Base-by-base conservation (phyloP, 2,797 vertebrate genomes). In the Crocodylus rhombifer region DNA sequence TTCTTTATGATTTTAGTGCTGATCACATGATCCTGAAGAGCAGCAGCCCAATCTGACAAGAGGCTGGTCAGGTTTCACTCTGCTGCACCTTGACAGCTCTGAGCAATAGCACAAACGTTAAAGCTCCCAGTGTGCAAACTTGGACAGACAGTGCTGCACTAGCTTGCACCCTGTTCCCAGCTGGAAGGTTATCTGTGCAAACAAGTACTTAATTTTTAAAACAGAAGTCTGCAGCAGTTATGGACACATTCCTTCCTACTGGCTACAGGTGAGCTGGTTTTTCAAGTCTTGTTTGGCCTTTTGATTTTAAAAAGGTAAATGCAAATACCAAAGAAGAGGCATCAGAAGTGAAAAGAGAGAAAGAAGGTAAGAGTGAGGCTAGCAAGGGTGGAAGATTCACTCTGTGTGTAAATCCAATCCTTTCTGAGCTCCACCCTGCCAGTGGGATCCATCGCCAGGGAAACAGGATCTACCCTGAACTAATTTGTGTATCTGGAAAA, bases 341-440 rank as follows among this genome's bases (percentile, higher is more conserved):
- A 33, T 89, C 71, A 71, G 4, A 8, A 84, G 5, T 82, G 71
- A 65, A 88, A 93, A 87, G 94, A 94, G 83, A 89, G 62, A 28
- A 82, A 95, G 25, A 90, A 33, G 33, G 33, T 36, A 94, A 55
- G 93, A 80, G 78, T 78, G 87, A 57, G 21, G n/a, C 4, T 0
- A 87, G 17, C 77, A 76, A 79, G 61, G 64, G 81, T 69, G 89
- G 85, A 91, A 65, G 42, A 14, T 73, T 84, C 64, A 77, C 30
- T 60, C 30, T 23, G 80, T 74, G 14, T 81, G 60, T 87, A 95
- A 90, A 77, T 16, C 25, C n/a, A 77, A 4, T 60, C 74, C 13
- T 11, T 90, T 88, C 25, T 64, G 82, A 82, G 1, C 82, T 92
- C 81, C 79, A 88, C 88, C 88, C 77, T 93, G 55, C 61, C 84